A percentile compares a stretch with the other conserved stretches of the same genome.
Conservation (phyloP, 2,797 vertebrate species). For the Tiaroga cobitis region DNA sequence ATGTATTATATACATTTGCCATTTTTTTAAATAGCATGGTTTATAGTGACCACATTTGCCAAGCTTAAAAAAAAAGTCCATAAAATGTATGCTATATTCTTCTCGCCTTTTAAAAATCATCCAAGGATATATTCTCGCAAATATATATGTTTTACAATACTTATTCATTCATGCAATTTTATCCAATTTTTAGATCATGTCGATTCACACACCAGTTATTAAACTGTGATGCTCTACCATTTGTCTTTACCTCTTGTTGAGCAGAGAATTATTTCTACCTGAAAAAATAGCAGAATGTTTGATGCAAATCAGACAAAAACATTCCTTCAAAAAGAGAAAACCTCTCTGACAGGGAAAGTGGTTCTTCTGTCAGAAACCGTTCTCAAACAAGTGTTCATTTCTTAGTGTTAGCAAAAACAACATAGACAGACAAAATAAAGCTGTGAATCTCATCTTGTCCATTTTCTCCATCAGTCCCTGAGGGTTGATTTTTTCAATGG, state of each 20-base stretch:
- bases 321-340: constrained; percentile 39
- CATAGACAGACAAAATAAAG: constrained; percentile 15
- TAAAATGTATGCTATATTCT: no score
- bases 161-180: no score
- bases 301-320: constrained; percentile 52
- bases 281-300: constrained; percentile 16
- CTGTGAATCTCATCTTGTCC: constrained; percentile 39
- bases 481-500: constrained; percentile 14
- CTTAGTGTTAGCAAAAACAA: constrained; percentile 18
- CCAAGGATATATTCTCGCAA: no score
- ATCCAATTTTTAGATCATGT: background rate
- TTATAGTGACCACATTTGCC: no score
- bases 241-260: constrained; percentile 16
- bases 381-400: constrained; percentile 43
- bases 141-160: no score
- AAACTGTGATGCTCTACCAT: background rate
- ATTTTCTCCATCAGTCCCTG: constrained; percentile 30
- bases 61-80: no score
- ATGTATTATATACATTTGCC: no score
- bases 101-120: no score
- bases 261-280: constrained; percentile 34
- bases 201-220: constrained; percentile 7
- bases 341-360: constrained; percentile 40
- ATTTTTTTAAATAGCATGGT: no score
- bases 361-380: constrained; percentile 36